Evolutionary conservation across 2,113 vertebrate genomes (phyloP), one percentile per base, ranked within the genome.

Genomic region (Callopanchax toddi): DNA sequence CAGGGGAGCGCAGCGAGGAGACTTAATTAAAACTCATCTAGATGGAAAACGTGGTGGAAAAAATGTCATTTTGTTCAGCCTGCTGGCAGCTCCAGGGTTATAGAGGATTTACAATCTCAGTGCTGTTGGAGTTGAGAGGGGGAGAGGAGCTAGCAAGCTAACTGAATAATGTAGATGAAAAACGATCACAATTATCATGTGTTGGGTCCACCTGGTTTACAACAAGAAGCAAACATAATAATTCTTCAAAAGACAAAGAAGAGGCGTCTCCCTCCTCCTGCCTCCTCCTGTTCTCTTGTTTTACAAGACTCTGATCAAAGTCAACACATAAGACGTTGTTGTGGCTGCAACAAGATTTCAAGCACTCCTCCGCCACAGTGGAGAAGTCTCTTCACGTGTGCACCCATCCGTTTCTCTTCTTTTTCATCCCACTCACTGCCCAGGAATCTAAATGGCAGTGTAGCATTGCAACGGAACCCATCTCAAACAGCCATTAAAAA

Each of bases 1-100:
- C 67, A 40, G 75, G 90, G 84, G 81, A 81, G 32, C 74, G 56
- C 56, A 60, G 78, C 74, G 22, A 78, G 83, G 78, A 88, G 74
- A 79, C 82, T 87, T 91, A 91, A 92, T 92, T 92, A 91, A 91
- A 91, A 91, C 73, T 78, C 87, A 86, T 89, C 87, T 87, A 74
- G 87, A 91, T 89, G 86, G 86, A 90, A 91, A 71, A 88, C 22
- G 59, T 42, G 0, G 55, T 22, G 66, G 40, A 69, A 67, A 80
- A 78, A 74, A 74, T 45, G 58, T 4, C 64, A 84, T 86, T 87
- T 86, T 77, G 78, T 77, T 69, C 17, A 26, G 44, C 60, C 68
- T 77, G 52, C 62, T 60, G 76, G 69, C 60, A 76, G 68, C 71
- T 74, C 21, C 43, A 4, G 71, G 78, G 64, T 85, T 85, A 63